Percentiles rank a stretch among this genome's conserved stretches.
Conservation (phyloP, 2,113 vertebrate species). For the Clarias batrachus region DNA sequence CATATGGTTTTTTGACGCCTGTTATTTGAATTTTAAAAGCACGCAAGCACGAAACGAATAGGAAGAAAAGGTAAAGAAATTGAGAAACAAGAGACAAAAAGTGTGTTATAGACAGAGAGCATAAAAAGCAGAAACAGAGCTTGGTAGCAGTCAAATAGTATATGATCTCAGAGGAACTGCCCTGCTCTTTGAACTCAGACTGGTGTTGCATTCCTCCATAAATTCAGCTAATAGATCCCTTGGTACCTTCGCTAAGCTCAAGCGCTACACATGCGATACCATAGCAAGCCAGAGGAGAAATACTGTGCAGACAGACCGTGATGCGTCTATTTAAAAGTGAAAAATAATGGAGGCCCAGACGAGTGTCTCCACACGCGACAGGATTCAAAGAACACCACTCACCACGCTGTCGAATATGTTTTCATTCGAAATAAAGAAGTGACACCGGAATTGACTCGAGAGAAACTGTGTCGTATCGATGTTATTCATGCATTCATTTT, state of each 20-base stretch:
- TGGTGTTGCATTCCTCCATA: conserved; percentile 63
- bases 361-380: conserved; percentile 55
- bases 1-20: background rate
- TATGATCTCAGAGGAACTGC: conserved; percentile 28
- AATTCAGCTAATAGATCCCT: conserved; percentile 65
- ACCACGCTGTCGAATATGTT: conserved; percentile 51
- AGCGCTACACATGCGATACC: conserved; percentile 58
- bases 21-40: background rate
- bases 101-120: background rate
- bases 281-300: conserved; percentile 46
- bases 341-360: conserved; percentile 68
- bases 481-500: background rate
- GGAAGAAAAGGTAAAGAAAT: background rate
- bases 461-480: background rate
- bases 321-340: conserved; percentile 62
- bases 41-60: background rate
- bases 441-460: conserved; percentile 26
- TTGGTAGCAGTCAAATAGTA: conserved; percentile 40
- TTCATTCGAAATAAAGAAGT: conserved; percentile 43
- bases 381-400: conserved; percentile 59
- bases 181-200: conserved; percentile 63
- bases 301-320: conserved; percentile 59
- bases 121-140: background rate
- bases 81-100: background rate
- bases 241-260: conserved; percentile 56